A percentile compares a stretch with the other conserved stretches of the same genome.
Conservation (phyloP, 2,113 vertebrate genomes). For the Sardina pilchardus region DNA sequence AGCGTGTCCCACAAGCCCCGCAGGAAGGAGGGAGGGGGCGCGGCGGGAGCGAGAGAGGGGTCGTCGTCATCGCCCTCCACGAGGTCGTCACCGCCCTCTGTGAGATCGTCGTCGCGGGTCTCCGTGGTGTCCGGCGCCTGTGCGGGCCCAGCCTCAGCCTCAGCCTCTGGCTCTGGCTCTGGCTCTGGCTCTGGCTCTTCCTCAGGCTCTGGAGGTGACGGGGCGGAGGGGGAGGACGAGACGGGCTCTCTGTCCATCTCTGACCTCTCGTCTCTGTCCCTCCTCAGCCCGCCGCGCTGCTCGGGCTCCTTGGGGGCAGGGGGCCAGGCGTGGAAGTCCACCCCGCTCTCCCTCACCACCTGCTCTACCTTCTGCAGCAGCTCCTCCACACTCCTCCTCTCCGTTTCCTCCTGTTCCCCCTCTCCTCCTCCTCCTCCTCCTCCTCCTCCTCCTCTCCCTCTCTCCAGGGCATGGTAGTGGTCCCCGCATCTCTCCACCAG, state of each 20-base stretch:
- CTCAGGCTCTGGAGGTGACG: slow-evolving; percentile 8
- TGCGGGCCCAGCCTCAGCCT: background rate
- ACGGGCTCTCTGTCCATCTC: slow-evolving; percentile 33
- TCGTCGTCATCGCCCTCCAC: slow-evolving; percentile 42
- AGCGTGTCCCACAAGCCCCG: slow-evolving; percentile 64
- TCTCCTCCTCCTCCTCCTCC: background rate
- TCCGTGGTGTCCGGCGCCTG: background rate
- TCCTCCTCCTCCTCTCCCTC: background rate
- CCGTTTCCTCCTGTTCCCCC: background rate
- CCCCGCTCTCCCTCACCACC: slow-evolving; percentile 50
- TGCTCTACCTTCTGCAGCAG: slow-evolving; percentile 71
- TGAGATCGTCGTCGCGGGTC: background rate
- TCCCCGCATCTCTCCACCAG: slow-evolving; percentile 62
- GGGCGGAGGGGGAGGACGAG: background rate
- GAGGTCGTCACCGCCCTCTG: slow-evolving; percentile 3
- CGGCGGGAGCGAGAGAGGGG: slow-evolving; percentile 38
- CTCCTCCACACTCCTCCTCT: slow-evolving; percentile 50
- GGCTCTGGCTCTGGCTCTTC: slow-evolving; percentile 60
- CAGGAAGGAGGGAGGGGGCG: slow-evolving; percentile 45
- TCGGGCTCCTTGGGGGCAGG: slow-evolving; percentile 58
- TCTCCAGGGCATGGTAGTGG: slow-evolving; percentile 63
- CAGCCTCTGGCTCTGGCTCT: slow-evolving; percentile 43
- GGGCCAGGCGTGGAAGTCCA: slow-evolving; percentile 53
- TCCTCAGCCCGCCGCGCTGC: slow-evolving; percentile 36
- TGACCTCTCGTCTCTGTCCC: slow-evolving; percentile 45